phyloP scores from a whole-genome alignment of 2,888 invertebrate genomes.

The Atherix ibis region DNA sequence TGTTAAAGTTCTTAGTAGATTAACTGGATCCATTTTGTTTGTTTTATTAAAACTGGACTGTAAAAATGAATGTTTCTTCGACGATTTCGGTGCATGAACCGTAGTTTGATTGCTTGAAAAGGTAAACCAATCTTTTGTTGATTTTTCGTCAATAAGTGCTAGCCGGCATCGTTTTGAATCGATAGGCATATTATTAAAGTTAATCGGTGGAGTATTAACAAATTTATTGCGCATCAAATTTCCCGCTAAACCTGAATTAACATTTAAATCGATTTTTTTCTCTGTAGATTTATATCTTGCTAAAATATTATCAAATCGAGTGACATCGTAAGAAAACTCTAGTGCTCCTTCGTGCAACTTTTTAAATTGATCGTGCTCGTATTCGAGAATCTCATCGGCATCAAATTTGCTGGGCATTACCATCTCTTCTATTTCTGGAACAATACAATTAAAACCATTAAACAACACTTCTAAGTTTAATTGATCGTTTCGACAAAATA shows the following conservation, averaged over 20 bases:
- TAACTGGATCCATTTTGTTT: slow-evolving; percentile 23
- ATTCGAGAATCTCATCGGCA: slow-evolving; percentile 13
- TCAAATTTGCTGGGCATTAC: slow-evolving; percentile 2
- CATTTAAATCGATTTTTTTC: too few species aligned
- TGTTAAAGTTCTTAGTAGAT: slow-evolving; percentile 22
- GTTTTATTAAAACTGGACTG: slow-evolving; percentile 15
- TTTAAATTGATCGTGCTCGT: slow-evolving; percentile 17
- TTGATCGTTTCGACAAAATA: slow-evolving; percentile 6
- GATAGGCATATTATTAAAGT: too few species aligned
- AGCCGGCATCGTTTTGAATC: too few species aligned
- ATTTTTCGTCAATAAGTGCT: slow-evolving; percentile 9
- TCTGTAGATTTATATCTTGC: too few species aligned
- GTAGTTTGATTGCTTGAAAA: slow-evolving; percentile 7
- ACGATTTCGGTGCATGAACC: neutral
- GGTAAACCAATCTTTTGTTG: slow-evolving; percentile 9
- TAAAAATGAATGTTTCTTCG: neutral
- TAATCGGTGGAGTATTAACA: too few species aligned
- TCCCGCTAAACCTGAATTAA: too few species aligned
- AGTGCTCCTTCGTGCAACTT: slow-evolving; percentile 12
- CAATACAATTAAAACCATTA: slow-evolving; percentile 5
- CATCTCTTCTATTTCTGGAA: slow-evolving; percentile 1
- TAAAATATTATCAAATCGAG: slow-evolving; percentile 2
- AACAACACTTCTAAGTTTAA: slow-evolving; percentile 8
- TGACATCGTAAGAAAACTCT: slow-evolving; percentile 2
- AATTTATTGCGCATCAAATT: too few species aligned